Percentiles rank a stretch among this genome's conserved stretches.
Evolutionary conservation across 1,140 invertebrate species (phyloP).

Genomic region (Caenorhabditis inopinata): DNA sequence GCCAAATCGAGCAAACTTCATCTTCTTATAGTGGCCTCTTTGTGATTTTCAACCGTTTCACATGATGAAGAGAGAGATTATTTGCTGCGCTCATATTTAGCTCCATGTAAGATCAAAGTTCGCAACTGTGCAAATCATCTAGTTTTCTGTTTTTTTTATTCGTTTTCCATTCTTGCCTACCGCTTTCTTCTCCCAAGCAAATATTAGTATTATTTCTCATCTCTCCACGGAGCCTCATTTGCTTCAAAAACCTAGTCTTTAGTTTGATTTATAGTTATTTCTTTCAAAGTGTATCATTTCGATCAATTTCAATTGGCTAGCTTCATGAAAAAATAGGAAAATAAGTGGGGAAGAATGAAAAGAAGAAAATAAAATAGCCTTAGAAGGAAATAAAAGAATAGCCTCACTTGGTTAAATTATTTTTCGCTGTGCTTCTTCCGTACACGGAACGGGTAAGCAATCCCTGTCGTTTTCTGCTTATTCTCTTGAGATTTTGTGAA

Average conservation of each 20-base stretch:
- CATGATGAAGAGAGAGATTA: no score
- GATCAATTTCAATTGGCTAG: background rate
- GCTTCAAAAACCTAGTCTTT: background rate
- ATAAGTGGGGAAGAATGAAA: background rate
- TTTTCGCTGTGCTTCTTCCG: background rate
- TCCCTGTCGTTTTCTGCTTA: background rate
- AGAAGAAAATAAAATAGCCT: background rate
- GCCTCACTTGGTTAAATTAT: conserved; percentile 27
- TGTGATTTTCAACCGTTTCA: background rate
- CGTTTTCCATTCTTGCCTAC: background rate
- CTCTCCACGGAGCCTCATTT: background rate
- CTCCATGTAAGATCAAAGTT: background rate
- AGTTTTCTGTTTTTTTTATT: background rate
- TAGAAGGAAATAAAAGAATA: background rate
- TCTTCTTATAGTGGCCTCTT: background rate
- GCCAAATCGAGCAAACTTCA: no score
- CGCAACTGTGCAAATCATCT: background rate
- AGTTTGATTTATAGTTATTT: background rate
- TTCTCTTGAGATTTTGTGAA: conserved; percentile 2
- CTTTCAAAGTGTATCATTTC: background rate
- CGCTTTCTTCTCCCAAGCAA: background rate
- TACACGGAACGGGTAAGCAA: background rate
- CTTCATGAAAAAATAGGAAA: background rate
- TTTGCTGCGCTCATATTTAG: background rate
- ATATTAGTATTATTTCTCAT: conserved; percentile 32